These are phyloP conservation scores for Heliconius cydno DNA, from an alignment of 2,888 invertebrate genomes.

Conservation along the genomic window DNA sequence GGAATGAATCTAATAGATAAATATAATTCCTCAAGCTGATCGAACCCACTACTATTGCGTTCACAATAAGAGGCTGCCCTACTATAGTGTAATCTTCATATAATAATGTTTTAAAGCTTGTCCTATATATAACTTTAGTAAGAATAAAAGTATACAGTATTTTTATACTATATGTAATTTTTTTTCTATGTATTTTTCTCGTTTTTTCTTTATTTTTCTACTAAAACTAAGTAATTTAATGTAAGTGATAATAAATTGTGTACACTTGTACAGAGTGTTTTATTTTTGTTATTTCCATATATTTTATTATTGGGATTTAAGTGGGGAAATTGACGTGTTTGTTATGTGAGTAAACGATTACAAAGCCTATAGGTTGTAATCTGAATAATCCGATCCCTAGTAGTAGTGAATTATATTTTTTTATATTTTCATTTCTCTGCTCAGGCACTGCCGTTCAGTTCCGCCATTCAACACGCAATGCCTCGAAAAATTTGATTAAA, in stretches of 20 bases:
- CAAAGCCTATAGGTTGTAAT: no score
- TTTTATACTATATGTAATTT: constrained; percentile 75
- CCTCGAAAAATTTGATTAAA: no score
- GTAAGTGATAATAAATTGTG: constrained; percentile 77
- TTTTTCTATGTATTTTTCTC: constrained; percentile 46
- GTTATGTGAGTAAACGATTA: no score
- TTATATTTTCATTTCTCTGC: no score
- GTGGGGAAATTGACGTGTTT: no score
- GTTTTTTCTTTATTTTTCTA: constrained; percentile 71
- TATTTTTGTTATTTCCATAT: constrained; percentile 33
- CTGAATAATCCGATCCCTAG: no score
- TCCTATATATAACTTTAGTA: constrained; percentile 41
- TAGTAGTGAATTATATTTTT: no score
- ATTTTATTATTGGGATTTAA: neutral
- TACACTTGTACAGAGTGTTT: constrained; percentile 64
- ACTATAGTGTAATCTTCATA: neutral
- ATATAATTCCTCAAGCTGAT: no score
- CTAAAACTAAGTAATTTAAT: constrained; percentile 65
- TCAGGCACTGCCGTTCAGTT: no score
- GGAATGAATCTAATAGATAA: no score
- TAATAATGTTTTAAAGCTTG: constrained; percentile 53
- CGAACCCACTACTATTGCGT: neutral
- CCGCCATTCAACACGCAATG: no score
- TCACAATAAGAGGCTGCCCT: no score
- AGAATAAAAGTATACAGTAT: constrained; percentile 63